A percentile compares a stretch with the other conserved stretches of the same genome.
Conservation (phyloP, 2,113 vertebrate genomes). For the Bufo bufo region DNA sequence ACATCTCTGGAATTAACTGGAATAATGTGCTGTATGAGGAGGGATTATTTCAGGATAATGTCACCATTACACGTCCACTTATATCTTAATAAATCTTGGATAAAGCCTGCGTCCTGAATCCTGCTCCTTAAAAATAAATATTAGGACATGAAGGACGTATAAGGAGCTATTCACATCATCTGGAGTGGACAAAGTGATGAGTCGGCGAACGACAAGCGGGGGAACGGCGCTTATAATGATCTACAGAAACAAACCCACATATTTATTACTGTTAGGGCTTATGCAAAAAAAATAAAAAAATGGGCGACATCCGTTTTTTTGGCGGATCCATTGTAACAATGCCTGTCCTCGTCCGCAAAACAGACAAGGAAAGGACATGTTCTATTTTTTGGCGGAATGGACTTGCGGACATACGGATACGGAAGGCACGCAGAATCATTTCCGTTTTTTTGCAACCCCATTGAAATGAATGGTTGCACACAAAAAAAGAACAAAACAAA, state of each 20-base stretch:
- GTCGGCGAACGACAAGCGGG: not conserved
- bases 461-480: too few species aligned
- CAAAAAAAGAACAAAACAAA: too few species aligned
- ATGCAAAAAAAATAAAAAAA: too few species aligned
- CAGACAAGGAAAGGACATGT: too few species aligned
- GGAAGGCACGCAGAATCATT: too few species aligned
- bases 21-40: not conserved
- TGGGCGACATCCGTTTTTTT: too few species aligned
- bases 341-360: too few species aligned
- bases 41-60: conserved; percentile 11
- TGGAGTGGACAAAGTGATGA: not conserved
- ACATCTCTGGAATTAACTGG: conserved; percentile 8
- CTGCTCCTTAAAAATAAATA: not conserved
- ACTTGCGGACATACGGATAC: too few species aligned
- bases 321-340: too few species aligned
- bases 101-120: not conserved
- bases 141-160: not conserved
- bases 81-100: not conserved
- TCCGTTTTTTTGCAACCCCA: too few species aligned
- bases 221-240: not conserved
- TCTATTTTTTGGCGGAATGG: too few species aligned
- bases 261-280: not conserved
- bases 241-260: not conserved
- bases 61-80: not conserved
- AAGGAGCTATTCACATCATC: not conserved